These are phyloP conservation scores for Passerina amoena DNA, from an alignment of 2,113 vertebrate species.

Conservation along the genomic window DNA sequence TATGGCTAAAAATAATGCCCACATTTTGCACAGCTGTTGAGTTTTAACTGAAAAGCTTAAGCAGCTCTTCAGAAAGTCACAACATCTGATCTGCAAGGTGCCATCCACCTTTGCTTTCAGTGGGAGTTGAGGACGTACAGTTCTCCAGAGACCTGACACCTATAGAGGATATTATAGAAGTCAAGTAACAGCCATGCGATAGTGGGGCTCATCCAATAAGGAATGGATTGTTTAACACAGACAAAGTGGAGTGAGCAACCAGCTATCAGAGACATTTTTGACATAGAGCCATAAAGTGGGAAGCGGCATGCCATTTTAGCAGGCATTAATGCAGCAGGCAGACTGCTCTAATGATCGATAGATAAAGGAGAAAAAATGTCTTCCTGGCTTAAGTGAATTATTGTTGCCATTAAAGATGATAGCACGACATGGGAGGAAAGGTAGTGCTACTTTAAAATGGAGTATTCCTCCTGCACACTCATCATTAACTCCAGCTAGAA, in stretches of 20 bases:
- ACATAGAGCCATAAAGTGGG: conserved; percentile 64
- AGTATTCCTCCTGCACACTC: background rate
- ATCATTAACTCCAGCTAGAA: conserved; percentile 35
- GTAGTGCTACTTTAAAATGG: conserved; percentile 53
- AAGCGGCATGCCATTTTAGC: conserved; percentile 29
- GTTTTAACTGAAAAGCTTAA: background rate
- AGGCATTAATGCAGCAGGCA: conserved; percentile 62
- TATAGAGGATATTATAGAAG: conserved; percentile 35
- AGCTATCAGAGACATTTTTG: conserved; percentile 68
- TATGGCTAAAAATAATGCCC: conserved; percentile 14
- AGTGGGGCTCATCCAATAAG: conserved; percentile 42
- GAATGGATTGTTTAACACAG: conserved; percentile 56
- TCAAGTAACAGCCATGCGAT: conserved; percentile 43
- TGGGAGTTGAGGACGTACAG: background rate
- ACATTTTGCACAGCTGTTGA: background rate
- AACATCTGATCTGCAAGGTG: background rate
- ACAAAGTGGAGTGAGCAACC: conserved; percentile 50
- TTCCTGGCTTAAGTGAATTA: conserved; percentile 69
- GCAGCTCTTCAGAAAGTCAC: background rate
- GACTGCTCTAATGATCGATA: conserved; percentile 69
- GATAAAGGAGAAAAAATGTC: conserved; percentile 68
- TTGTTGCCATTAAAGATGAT: conserved; percentile 67
- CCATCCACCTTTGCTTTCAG: background rate
- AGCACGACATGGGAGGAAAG: conserved; percentile 52
- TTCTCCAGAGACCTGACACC: conserved; percentile 3